Conservation (phyloP, 1,140 invertebrate genomes). For the Holcopasites calliopsidis region DNA sequence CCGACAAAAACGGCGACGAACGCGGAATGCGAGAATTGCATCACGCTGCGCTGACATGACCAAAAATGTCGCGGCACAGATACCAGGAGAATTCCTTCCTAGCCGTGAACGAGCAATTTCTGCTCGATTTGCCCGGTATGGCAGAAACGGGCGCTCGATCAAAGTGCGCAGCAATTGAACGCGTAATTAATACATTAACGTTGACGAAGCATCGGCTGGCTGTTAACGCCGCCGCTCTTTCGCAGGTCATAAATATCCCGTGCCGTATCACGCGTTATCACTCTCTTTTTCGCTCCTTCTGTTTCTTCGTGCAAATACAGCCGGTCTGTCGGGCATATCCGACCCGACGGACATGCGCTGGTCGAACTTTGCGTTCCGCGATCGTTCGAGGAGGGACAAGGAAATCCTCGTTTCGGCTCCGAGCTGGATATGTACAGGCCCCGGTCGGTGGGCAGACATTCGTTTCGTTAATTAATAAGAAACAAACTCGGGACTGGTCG, state of each 20-base stretch:
- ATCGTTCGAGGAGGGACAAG: not conserved
- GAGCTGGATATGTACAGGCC: not conserved
- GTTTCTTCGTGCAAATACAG: constrained; percentile 10
- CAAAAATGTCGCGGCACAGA: constrained; percentile 19
- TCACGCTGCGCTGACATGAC: not conserved
- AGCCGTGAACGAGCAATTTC: constrained; percentile 20
- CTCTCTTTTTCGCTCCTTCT: constrained; percentile 18
- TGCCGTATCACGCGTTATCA: not conserved
- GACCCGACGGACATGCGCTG: not conserved
- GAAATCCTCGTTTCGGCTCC: not conserved
- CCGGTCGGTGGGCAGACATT: constrained; percentile 28
- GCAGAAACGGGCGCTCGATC: constrained; percentile 1
- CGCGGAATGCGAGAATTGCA: constrained; percentile 15
- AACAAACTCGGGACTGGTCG: constrained; percentile 24
- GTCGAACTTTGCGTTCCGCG: not conserved
- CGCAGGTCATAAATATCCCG: constrained; percentile 16
- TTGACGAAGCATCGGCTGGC: constrained; percentile 38
- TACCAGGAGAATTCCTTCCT: constrained; percentile 3
- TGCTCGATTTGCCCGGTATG: constrained; percentile 28
- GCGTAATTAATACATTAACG: constrained; percentile 41
- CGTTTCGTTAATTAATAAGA: constrained; percentile 33
- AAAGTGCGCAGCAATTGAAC: constrained; percentile 38
- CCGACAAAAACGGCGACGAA: not conserved
- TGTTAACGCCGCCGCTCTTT: constrained; percentile 16
- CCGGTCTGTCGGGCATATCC: constrained; percentile 1